A percentile compares a stretch with the other conserved stretches of the same genome.
Conservation (phyloP, 2,797 vertebrate genomes). For the Anguilla megastoma region DNA sequence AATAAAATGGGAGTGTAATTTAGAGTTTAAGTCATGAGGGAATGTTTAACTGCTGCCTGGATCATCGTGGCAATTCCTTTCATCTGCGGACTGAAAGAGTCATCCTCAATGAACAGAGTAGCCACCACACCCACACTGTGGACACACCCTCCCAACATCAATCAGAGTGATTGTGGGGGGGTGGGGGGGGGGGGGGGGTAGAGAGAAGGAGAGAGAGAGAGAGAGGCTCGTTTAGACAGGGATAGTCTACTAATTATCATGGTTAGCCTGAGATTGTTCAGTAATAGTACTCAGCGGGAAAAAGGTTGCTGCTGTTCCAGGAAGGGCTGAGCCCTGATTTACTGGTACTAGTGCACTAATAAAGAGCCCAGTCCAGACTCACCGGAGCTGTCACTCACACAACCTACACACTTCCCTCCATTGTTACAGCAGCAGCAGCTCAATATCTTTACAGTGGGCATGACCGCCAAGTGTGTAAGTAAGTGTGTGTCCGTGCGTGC, state of each 20-base stretch:
- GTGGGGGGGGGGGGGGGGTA: slow-evolving; percentile 40
- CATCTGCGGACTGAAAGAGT: neutral
- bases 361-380: slow-evolving; percentile 78
- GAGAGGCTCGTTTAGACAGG: slow-evolving; percentile 62
- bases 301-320: slow-evolving; percentile 84
- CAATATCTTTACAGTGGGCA: neutral
- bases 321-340: slow-evolving; percentile 84
- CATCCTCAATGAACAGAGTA: slow-evolving; percentile 11
- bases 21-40: slow-evolving; percentile 33
- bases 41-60: slow-evolving; percentile 29
- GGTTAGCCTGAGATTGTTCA: slow-evolving; percentile 83
- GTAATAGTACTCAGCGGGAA: slow-evolving; percentile 85
- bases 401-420: neutral
- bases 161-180: slow-evolving; percentile 50
- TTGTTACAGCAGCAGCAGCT: neutral
- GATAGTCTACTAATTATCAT: slow-evolving; percentile 85
- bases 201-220: slow-evolving; percentile 26
- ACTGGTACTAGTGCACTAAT: slow-evolving; percentile 84
- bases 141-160: slow-evolving; percentile 48
- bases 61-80: slow-evolving; percentile 21
- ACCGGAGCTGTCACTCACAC: slow-evolving; percentile 67
- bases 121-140: slow-evolving; percentile 20
- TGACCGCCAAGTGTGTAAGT: neutral
- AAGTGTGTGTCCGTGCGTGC: neutral
- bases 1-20: slow-evolving; percentile 38